phyloP scores from a whole-genome alignment of 1,140 invertebrate genomes.

The Drosophila funebris region DNA sequence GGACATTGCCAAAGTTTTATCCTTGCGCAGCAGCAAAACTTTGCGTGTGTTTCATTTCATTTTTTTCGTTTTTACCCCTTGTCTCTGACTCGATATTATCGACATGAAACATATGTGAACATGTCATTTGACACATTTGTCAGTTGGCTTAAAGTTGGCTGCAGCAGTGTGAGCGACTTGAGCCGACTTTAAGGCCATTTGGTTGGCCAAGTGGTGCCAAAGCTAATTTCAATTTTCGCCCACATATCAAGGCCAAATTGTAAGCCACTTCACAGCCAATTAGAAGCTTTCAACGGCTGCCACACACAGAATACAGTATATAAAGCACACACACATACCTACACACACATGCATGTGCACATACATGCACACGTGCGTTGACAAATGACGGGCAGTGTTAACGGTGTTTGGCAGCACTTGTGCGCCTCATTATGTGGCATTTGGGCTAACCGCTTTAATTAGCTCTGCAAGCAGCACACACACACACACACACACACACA shows the following conservation, averaged over 20 bases:
- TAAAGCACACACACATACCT: constrained; percentile 1
- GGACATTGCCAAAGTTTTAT: constrained; percentile 59
- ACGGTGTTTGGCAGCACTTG: constrained; percentile 80
- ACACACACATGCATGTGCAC: constrained; percentile 18
- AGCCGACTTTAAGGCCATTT: constrained; percentile 10
- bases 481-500: constrained; percentile 35
- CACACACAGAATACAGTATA: constrained; percentile 39
- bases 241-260: constrained; percentile 53
- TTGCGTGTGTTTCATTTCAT: constrained; percentile 22
- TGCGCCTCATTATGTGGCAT: constrained; percentile 80
- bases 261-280: constrained; percentile 72
- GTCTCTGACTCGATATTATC: constrained; percentile 67
- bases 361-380: constrained; percentile 47
- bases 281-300: constrained; percentile 67
- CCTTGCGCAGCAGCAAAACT: constrained; percentile 37
- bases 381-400: constrained; percentile 80
- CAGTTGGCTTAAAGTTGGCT: constrained; percentile 71
- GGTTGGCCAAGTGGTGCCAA: not conserved
- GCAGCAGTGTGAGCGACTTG: not conserved
- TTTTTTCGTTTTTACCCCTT: constrained; percentile 12
- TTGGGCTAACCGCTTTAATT: constrained; percentile 80
- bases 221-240: constrained; percentile 51
- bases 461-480: constrained; percentile 48
- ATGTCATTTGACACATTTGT: constrained; percentile 80
- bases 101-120: constrained; percentile 78